Evolutionary conservation across 2,888 invertebrate genomes (phyloP), one percentile per base, ranked within the genome.

Genomic region (Acleris laterana): DNA sequence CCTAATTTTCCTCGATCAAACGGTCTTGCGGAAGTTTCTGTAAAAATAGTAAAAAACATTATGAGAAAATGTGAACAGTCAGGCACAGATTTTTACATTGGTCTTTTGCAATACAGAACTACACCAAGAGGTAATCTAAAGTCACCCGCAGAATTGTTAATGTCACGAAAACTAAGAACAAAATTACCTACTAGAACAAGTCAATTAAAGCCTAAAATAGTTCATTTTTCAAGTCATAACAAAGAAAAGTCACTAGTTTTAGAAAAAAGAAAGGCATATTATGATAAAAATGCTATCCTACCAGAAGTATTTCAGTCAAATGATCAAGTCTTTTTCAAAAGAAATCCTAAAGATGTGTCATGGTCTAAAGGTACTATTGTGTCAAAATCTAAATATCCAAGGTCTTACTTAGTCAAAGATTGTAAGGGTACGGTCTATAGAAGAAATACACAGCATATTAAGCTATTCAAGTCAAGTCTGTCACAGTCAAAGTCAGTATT

Each of bases 91-190:
- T 57, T 55, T 38, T 58, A 61, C 32, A 28, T 69, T 11, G 63
- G 57, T 44, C 28, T 69, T 16, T 49, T 69, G 25, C 69, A 69
- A 13, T 69, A 68, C 28, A 59, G 69, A 48, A 68, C 22, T 48
- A 68, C 58, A n/a, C 55, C 67, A 1, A 65, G 61, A 59, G 62
- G 52, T 13, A 63, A 64, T 57, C 28, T 46, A 46, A n/a, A n/a
- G n/a, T n/a, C n/a, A n/a, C n/a, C n/a, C n/a, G n/a, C n/a, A n/a
- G n/a, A n/a, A 46, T 16, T 46, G 3, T n/a, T 46, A 16, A 46
- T 46, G 46, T 46, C 46, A 46, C 13, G 46, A 46, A 46, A 11
- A 4, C n/a, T 46, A 46, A 46, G 46, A 46, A 46, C 46, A n/a
- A 48, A 48, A 48, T 48, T 48, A 19, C 19, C 48, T 17, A 48